Conservation (phyloP, 2,113 vertebrate species). For the Nansenia antarctica region DNA sequence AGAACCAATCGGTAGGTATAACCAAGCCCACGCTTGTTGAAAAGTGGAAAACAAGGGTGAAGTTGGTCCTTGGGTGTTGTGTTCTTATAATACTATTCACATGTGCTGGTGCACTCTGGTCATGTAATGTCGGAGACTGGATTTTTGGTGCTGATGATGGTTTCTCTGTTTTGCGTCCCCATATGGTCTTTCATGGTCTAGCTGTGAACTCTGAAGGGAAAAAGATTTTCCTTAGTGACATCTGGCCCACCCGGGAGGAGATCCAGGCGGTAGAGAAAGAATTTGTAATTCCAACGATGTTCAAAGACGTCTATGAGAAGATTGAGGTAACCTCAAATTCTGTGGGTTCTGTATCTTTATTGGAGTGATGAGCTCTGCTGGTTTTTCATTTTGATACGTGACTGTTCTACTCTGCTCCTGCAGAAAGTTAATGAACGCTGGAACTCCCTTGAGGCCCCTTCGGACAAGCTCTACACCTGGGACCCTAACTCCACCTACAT, state of each 20-base stretch:
- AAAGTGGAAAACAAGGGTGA: too few relatives aligned
- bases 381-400: not conserved
- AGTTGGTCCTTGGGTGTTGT: not conserved
- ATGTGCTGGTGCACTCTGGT: not conserved
- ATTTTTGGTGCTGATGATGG: not conserved
- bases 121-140: not conserved
- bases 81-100: not conserved
- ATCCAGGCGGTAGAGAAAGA: constrained; percentile 88
- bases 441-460: constrained; percentile 86
- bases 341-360: not conserved
- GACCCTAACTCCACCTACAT: constrained; percentile 94
- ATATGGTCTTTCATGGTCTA: not conserved
- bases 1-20: constrained; percentile 86
- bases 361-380: not conserved
- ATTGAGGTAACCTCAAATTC: constrained; percentile 83
- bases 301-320: constrained; percentile 96
- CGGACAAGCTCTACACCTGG: constrained; percentile 91
- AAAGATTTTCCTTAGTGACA: constrained; percentile 87
- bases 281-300: constrained; percentile 95
- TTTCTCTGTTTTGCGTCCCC: not conserved
- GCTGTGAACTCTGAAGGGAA: constrained; percentile 64
- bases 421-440: constrained; percentile 92
- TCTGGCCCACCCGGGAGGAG: constrained; percentile 94
- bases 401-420: constrained; percentile 26
- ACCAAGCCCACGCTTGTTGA: not conserved